Base-by-base conservation (phyloP, 2,113 vertebrate species). In the Solea solea region DNA sequence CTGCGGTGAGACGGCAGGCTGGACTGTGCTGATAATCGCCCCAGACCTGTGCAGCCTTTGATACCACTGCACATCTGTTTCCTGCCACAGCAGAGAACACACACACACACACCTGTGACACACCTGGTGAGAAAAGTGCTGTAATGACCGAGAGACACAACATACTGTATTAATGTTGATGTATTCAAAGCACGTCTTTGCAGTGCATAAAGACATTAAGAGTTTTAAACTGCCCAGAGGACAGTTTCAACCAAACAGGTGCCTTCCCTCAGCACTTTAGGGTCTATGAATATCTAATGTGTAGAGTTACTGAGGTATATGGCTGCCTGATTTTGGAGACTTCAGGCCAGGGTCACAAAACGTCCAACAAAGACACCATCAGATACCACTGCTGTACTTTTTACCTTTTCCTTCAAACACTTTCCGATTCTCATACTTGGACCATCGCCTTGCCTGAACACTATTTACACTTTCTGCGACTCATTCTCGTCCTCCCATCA, bases 41-140 rank as follows among this genome's bases (percentile, higher is more conserved):
- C 25, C 81, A 75, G 78, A 78, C 72, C 69, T 48, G 72, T 59
- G 68, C 73, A 83, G 75, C 57, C 55, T 9, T 58, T 68, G 69
- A 74, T 91, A 93, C 90, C 90, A 81, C 76, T 52, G 74, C 78
- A 89, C 90, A 93, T 94, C 92, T 92, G 93, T 87, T 93, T 94
- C 91, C 91, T 93, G 90, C 87, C 71, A 44, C 55, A 25, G 67
- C 59, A 63, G 40, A 67, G 64, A 25, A 83, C 78, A 90, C 86
- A 49, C 14, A 60, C 68, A 75, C 64, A 69, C 63, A 84, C 80
- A 90, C 87, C 81, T 87, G 82, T 55, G 64, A 78, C 54, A 81
- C 76, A 88, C 76, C 84, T 68, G 78, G 69, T 80, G 45, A 11
- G 14, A 13, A 21, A 14, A 2, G 10, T 48, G 45, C 14, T 45